Percentiles rank a stretch among this genome's conserved stretches.
Evolutionary conservation across 1,140 invertebrate species (phyloP).

Genomic region (Tyrophagus putrescentiae): DNA sequence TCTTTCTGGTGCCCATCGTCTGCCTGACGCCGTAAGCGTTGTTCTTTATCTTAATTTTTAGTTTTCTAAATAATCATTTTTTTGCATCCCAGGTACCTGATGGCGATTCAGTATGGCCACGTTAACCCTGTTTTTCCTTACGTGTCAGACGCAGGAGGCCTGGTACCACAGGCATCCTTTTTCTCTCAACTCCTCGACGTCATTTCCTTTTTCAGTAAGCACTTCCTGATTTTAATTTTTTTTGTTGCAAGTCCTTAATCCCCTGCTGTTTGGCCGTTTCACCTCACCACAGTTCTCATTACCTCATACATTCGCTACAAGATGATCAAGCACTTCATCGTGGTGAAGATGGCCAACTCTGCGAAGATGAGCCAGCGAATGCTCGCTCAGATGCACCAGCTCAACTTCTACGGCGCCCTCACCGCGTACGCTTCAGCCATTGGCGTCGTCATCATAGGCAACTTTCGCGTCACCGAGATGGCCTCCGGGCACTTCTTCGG

Average conservation of each 20-base stretch:
- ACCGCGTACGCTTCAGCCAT: background rate
- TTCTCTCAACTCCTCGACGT: background rate
- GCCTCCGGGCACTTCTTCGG: background rate
- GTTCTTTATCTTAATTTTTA: background rate
- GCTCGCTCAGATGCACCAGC: background rate
- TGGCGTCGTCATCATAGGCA: background rate
- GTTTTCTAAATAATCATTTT: background rate
- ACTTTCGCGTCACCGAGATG: background rate
- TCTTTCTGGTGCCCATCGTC: background rate
- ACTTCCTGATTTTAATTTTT: background rate
- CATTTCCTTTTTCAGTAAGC: background rate
- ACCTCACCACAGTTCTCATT: slow-evolving; percentile 5
- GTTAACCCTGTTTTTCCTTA: background rate
- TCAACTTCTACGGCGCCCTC: background rate
- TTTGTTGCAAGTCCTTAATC: background rate
- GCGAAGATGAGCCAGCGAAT: background rate
- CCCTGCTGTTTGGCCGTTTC: background rate
- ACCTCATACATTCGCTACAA: background rate
- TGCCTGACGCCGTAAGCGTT: slow-evolving; percentile 4
- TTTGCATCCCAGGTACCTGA: background rate
- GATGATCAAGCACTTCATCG: background rate
- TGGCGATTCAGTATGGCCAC: background rate
- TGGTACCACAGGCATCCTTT: background rate
- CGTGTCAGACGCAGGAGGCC: background rate
- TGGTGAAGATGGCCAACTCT: background rate